Evolutionary conservation across 2,113 vertebrate species (phyloP).

Genomic region (Rhynchopsitta pachyrhyncha): DNA sequence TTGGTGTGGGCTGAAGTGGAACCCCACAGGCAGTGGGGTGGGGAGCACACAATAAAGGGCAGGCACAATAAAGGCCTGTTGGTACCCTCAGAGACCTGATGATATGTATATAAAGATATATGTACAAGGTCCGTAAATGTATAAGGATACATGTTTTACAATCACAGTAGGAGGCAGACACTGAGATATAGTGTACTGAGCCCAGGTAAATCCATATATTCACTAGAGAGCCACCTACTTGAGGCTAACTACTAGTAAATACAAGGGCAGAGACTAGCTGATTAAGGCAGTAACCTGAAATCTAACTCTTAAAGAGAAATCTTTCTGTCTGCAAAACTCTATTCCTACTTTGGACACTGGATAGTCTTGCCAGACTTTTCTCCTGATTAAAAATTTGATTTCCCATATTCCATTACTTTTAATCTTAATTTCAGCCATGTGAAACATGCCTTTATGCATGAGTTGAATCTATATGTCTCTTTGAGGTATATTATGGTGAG

Average conservation of each 20-base stretch:
- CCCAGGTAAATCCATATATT: neutral
- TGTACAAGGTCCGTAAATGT: neutral
- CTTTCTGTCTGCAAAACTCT: neutral
- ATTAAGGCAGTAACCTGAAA: neutral
- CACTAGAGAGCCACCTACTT: neutral
- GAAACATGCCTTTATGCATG: neutral
- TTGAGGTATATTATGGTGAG: neutral
- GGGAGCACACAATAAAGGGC: neutral
- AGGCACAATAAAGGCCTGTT: neutral
- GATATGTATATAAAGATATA: neutral
- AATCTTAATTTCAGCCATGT: neutral
- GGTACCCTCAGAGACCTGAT: neutral
- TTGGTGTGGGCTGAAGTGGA: accelerated
- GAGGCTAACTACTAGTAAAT: neutral
- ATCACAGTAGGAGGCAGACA: neutral
- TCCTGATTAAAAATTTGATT: neutral
- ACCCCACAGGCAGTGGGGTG: accelerated
- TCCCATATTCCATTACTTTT: neutral
- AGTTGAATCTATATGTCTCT: neutral
- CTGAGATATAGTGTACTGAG: neutral
- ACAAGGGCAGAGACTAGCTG: neutral
- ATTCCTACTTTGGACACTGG: neutral
- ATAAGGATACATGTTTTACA: neutral
- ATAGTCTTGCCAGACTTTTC: neutral
- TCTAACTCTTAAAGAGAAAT: neutral